Conservation (phyloP, 2,888 invertebrate genomes). For the Caenorhabditis macrosperma region DNA sequence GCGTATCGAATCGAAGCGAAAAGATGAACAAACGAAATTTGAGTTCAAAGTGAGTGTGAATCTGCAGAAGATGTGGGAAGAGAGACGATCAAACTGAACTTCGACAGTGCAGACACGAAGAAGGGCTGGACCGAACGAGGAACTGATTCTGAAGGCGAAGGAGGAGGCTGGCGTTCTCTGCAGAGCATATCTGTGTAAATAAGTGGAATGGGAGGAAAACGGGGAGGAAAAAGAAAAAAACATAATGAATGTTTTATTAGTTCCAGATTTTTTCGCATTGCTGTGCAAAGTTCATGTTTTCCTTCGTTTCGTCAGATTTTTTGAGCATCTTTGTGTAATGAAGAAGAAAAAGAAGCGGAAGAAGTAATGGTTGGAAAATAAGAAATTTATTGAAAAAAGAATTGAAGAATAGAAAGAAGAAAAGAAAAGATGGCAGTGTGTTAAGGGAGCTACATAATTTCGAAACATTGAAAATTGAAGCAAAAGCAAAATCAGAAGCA, state of each 20-base stretch:
- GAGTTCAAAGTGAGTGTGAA: slow-evolving; percentile 9
- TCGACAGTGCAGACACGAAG: slow-evolving; percentile 24
- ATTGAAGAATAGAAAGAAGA: neutral
- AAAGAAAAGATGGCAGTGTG: slow-evolving; percentile 23
- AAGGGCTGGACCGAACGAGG: slow-evolving; percentile 28
- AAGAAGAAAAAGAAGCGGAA: neutral
- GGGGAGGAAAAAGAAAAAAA: slow-evolving; percentile 4
- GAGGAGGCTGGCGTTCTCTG: no score
- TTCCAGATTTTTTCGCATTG: slow-evolving; percentile 37
- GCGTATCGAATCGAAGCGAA: slow-evolving; percentile 1
- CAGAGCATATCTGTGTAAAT: slow-evolving; percentile 6
- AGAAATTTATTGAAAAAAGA: slow-evolving; percentile 17
- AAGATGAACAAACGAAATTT: slow-evolving; percentile 3
- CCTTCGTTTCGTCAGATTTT: neutral
- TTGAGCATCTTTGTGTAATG: neutral
- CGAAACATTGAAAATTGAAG: neutral
- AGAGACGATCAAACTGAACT: neutral
- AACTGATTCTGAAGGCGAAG: no score
- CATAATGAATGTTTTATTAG: slow-evolving; percentile 41
- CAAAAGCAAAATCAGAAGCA: neutral
- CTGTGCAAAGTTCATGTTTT: slow-evolving; percentile 22
- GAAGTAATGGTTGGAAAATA: no score
- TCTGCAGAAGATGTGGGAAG: neutral
- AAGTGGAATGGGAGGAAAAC: neutral
- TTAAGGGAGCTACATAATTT: neutral